phyloP scores from a whole-genome alignment of 2,888 invertebrate genomes.

The Ormia ochracea region DNA sequence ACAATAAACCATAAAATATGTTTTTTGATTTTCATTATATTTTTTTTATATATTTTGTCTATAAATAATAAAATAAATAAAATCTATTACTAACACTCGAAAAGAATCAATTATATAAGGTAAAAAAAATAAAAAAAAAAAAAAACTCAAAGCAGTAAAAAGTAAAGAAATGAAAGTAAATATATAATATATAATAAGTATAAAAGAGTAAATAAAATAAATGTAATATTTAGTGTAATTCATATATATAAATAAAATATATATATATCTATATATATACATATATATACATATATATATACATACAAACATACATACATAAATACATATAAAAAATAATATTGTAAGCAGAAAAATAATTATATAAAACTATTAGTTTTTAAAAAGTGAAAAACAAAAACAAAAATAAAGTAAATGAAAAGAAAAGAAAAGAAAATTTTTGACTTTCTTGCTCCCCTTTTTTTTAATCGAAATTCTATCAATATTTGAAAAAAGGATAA shows the following conservation, averaged over 20 bases:
- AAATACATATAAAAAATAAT: too few relatives aligned
- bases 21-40: constrained; percentile 25
- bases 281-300: too few relatives aligned
- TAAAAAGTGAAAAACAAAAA: constrained; percentile 17
- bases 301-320: too few relatives aligned
- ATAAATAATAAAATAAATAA: constrained; percentile 38
- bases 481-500: constrained; percentile 23
- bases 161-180: constrained; percentile 65
- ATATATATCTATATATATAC: constrained; percentile 31
- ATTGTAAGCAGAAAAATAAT: constrained; percentile 54
- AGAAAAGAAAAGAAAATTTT: constrained; percentile 39
- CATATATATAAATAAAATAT: constrained; percentile 66
- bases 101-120: constrained; percentile 67
- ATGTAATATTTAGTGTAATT: constrained; percentile 75
- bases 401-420: constrained; percentile 25
- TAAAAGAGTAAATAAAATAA: constrained; percentile 65
- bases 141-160: constrained; percentile 43
- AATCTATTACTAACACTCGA: constrained; percentile 59
- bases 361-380: constrained; percentile 56
- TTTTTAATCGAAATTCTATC: constrained; percentile 44
- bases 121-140: constrained; percentile 59
- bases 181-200: constrained; percentile 67
- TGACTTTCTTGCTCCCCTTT: constrained; percentile 36
- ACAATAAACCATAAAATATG: constrained; percentile 42
- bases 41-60: constrained; percentile 23